Conservation (phyloP, 2,797 vertebrate genomes). For the Micromesistius poutassou region DNA sequence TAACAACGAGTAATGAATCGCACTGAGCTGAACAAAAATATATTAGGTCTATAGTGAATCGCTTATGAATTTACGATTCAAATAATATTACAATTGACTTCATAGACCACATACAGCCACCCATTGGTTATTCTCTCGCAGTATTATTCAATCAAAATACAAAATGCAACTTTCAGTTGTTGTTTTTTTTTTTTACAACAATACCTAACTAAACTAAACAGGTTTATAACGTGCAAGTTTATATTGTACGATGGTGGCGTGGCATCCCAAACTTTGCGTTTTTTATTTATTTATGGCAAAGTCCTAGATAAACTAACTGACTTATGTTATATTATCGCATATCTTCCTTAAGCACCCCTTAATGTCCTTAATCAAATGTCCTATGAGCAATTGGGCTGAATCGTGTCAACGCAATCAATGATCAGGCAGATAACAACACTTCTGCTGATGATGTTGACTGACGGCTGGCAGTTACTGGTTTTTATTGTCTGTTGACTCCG, state of each 20-base stretch:
- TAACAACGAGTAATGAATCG: neutral
- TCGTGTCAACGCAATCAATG: too few relatives aligned
- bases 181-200: neutral
- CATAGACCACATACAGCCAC: neutral
- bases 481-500: too few relatives aligned
- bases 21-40: neutral
- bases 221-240: neutral
- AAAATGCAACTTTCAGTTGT: too few relatives aligned
- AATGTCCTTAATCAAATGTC: too few relatives aligned
- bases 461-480: too few relatives aligned
- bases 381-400: too few relatives aligned
- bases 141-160: too few relatives aligned
- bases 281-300: neutral
- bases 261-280: neutral
- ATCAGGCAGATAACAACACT: too few relatives aligned
- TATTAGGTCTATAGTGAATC: neutral
- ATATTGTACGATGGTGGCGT: neutral
- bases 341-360: too few relatives aligned
- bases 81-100: neutral
- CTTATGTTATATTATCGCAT: too few relatives aligned
- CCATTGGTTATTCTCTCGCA: neutral
- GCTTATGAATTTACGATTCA: neutral
- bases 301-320: neutral
- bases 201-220: neutral
- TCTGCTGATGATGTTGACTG: too few relatives aligned